Evolutionary conservation across 2,888 invertebrate genomes (phyloP).

Genomic region (Tipula helvola): DNA sequence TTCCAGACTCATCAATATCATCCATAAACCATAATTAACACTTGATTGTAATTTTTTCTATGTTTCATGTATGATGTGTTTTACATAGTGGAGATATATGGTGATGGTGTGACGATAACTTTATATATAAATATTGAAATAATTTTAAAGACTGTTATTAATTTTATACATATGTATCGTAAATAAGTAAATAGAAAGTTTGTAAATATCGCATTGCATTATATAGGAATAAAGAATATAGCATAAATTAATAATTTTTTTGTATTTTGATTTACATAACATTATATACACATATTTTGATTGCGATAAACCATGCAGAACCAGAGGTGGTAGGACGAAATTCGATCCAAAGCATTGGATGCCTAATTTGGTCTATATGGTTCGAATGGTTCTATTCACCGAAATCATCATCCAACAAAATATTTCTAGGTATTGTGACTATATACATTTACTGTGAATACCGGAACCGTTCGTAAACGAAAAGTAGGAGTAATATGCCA

Average conservation of each 20-base stretch:
- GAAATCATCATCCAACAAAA: too few relatives aligned
- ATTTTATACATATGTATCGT: background rate
- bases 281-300: too few relatives aligned
- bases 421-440: too few relatives aligned
- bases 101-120: background rate
- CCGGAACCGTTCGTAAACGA: too few relatives aligned
- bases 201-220: background rate
- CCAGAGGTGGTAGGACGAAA: too few relatives aligned
- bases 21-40: background rate
- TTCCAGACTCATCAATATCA: background rate
- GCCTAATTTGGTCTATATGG: too few relatives aligned
- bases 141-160: background rate
- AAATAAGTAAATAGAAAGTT: background rate
- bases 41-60: background rate
- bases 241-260: too few relatives aligned
- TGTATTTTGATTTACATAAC: too few relatives aligned
- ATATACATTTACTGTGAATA: too few relatives aligned
- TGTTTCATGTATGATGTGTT: background rate
- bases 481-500: too few relatives aligned
- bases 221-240: background rate
- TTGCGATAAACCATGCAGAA: background rate
- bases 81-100: background rate
- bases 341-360: too few relatives aligned
- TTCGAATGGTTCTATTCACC: too few relatives aligned
- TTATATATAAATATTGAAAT: background rate